These are phyloP conservation scores for Amphimallon solstitiale DNA, from an alignment of 2,888 invertebrate genomes.

Conservation along the genomic window DNA sequence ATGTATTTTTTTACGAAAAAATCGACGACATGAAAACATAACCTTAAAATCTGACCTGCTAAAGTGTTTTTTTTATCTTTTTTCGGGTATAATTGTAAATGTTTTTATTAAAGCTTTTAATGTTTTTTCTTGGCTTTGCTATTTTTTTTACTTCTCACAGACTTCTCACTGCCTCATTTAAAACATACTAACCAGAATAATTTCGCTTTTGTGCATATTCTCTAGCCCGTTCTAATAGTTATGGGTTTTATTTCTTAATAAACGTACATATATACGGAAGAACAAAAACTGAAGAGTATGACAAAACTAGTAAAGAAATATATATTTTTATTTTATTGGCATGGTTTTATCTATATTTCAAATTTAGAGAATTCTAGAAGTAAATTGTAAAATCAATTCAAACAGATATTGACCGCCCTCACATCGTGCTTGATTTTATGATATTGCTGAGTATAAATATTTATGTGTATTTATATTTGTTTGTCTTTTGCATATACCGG, in stretches of 20 bases:
- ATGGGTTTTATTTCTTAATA: background rate
- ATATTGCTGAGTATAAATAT: background rate
- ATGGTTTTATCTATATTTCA: background rate
- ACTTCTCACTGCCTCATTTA: background rate
- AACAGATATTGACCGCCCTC: background rate
- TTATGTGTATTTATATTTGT: constrained; percentile 9
- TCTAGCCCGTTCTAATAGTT: too few species aligned
- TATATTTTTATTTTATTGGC: constrained; percentile 4
- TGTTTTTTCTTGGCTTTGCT: constrained; percentile 44
- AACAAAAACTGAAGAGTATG: background rate
- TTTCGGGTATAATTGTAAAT: background rate
- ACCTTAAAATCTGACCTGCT: too few species aligned
- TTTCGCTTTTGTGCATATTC: background rate
- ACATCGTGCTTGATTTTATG: background rate
- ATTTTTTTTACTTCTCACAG: constrained; percentile 43
- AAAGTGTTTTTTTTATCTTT: too few species aligned
- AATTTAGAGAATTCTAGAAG: too few species aligned
- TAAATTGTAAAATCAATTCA: too few species aligned
- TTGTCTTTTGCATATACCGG: constrained; percentile 11
- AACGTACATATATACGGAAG: background rate
- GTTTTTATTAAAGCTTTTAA: constrained; percentile 31
- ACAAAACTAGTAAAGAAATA: constrained; percentile 19
- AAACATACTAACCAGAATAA: background rate
- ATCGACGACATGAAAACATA: too few species aligned
- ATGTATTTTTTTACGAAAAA: too few species aligned